Base-by-base conservation (phyloP, 37 sponge, comb jelly and placozoan genomes). In the Eunapius fragilis region DNA sequence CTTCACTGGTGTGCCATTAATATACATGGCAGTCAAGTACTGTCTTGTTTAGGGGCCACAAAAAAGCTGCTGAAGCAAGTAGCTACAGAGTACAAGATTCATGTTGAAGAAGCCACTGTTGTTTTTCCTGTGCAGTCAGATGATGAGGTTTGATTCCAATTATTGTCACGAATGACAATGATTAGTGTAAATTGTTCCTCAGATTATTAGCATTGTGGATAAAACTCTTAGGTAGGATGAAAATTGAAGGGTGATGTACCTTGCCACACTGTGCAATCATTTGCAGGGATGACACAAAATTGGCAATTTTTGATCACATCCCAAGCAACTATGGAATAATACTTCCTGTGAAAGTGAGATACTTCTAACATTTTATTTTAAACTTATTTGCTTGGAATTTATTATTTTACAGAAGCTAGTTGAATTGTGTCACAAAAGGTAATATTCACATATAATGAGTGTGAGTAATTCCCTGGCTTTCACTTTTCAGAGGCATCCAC, bases 251-350 rank as follows among this genome's bases (percentile, higher is more conserved):
- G 47, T 26, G 27, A 2, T 58, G 47, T 25, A 80, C 26, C 41
- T 25, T 37, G 36, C 25, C 49, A 45, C 12, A n/a, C 7, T 78
- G 11, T 34, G 17, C 7, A n/a, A 27, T 85, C 48, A 36, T 27
- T 50, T 71, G 2, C 31, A 94, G 95, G 71, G 83, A 83, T 11
- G 75, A 45, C 32, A 94, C 92, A 24, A 95, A 81, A 67, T 34
- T 95, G 71, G 88, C 82, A 9, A 77, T 95, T 5, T 35, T 92
- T 28, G 95, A 95, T 75, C 95, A 95, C 76, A 86, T 95, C 30
- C 67, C 93, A 27, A 95, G 95, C 81, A 76, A 86, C 41, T 86
- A 78, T 84, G 93, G 79, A 12, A 48, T 95, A 25, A 75, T 92
- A 19, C 36, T 89, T 0, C 95, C 95, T 13, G 75, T 95, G 17